Evolutionary conservation across 2,888 invertebrate species (phyloP).

Genomic region (Clunio marinus): DNA sequence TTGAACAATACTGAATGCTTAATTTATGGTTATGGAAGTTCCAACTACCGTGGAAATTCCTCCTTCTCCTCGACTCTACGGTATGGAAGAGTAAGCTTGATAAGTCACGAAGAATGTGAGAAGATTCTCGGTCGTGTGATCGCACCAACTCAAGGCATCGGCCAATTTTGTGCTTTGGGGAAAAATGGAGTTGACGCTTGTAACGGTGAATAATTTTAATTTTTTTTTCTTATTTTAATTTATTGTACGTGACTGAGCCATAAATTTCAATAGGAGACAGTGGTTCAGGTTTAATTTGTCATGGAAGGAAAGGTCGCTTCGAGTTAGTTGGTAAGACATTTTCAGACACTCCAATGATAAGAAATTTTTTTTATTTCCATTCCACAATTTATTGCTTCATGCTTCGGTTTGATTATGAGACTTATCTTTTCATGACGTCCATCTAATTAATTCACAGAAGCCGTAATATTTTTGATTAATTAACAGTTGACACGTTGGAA

Average conservation of each 20-base stretch:
- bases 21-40: conserved; percentile 14
- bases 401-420: too few species aligned
- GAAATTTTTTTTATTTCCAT: not conserved
- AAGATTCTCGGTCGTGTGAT: not conserved
- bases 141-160: conserved; percentile 9
- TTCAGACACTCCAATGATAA: too few species aligned
- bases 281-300: conserved; percentile 20
- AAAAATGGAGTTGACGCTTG: conserved; percentile 7
- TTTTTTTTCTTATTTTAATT: conserved; percentile 23
- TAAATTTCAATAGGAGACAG: conserved; percentile 16
- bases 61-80: not conserved
- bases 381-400: too few species aligned
- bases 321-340: conserved; percentile 12
- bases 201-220: conserved; percentile 16
- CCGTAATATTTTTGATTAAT: too few species aligned
- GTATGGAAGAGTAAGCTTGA: not conserved
- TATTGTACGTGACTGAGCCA: conserved; percentile 1
- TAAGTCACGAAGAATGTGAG: conserved; percentile 16
- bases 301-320: not conserved
- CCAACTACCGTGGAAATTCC: not conserved
- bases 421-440: too few species aligned
- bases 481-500: too few species aligned
- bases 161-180: conserved; percentile 23
- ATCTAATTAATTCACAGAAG: too few species aligned
- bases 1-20: not conserved